phyloP scores from a whole-genome alignment of 1,140 invertebrate genomes.

The Zaprionus inermis region DNA sequence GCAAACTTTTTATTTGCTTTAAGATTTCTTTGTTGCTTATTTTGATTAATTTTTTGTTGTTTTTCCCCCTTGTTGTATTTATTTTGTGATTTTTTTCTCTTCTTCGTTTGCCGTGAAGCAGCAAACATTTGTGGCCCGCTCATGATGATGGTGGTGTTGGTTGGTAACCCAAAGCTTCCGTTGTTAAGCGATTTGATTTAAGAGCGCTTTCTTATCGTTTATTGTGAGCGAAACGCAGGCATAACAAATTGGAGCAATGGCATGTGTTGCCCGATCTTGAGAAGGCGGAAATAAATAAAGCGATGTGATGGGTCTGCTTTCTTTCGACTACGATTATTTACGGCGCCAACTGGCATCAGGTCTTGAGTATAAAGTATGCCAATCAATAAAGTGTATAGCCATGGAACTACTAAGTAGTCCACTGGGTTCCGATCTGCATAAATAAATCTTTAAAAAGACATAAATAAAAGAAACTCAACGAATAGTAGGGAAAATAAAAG shows the following conservation, averaged over 20 bases:
- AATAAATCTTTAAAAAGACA: constrained; percentile 29
- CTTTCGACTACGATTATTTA: constrained; percentile 53
- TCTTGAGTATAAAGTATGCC: constrained; percentile 19
- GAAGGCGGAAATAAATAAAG: constrained; percentile 66
- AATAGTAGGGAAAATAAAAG: not conserved
- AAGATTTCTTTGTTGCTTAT: constrained; percentile 78
- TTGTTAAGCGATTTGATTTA: constrained; percentile 80
- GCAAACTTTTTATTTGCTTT: constrained; percentile 75
- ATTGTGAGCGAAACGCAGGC: constrained; percentile 63
- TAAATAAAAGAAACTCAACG: constrained; percentile 26
- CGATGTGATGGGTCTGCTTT: constrained; percentile 54
- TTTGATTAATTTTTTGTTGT: constrained; percentile 74
- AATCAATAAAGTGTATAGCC: constrained; percentile 37
- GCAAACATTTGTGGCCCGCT: constrained; percentile 46
- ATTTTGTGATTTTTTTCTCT: constrained; percentile 30
- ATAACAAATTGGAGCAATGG: constrained; percentile 62
- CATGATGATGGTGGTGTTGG: constrained; percentile 5
- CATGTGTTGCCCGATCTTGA: constrained; percentile 57
- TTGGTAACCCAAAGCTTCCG: constrained; percentile 67
- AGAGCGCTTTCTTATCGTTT: constrained; percentile 60
- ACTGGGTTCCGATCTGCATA: constrained; percentile 40
- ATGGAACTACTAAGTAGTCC: constrained; percentile 15
- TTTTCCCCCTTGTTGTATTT: constrained; percentile 26
- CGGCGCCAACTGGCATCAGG: constrained; percentile 30
- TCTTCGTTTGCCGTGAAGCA: constrained; percentile 42